Evolutionary conservation across 2,888 invertebrate species (phyloP), one percentile per base, ranked within the genome.

Genomic region (Megaustenia siamemsis): DNA sequence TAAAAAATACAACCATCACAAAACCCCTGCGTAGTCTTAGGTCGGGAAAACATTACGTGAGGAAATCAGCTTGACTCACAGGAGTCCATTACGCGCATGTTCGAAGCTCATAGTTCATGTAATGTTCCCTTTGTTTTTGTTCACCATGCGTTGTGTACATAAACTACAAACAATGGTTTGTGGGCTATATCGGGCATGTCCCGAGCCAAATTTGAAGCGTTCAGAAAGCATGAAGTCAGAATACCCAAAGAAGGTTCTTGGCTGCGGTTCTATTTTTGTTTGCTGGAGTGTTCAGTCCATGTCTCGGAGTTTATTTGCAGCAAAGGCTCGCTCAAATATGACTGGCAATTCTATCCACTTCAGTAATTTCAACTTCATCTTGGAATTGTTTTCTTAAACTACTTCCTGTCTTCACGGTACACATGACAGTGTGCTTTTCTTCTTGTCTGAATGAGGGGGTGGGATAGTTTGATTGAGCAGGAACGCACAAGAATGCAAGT

Each of bases 241-340:
- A 77, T 12, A 3, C 40, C 21, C 1, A 28, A 3, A 1, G 4
- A 40, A 8, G 18, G 49, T 38, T 32, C 15, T 12, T 45, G 5
- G 24, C 28, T n/a, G 12, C 38, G 24, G 43, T 71, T 73, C 56
- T 38, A 60, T 60, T 77, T 60, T 35, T 77, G 40, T 56, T 38
- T 56, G n/a, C 12, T 12, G 8, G 56, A 56, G 4, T n/a, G 56
- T 24, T 38, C 60, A 24, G 56, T 77, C 40, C 4, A 35, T 24
- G 60, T 60, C 60, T 60, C 35, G 76, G 3, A 60, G 40, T 38
- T 38, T 77, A 56, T 76, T 76, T 35, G 40, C 56, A 77, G 38
- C 32, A 35, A n/a, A 60, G 40, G 60, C 6, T 1, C n/a, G 40
- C 40, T 35, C 76, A 35, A 77, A 77, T 38, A 60, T 38, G 38